Base-by-base conservation (phyloP, 2,113 vertebrate species). In the Gila orcuttii region DNA sequence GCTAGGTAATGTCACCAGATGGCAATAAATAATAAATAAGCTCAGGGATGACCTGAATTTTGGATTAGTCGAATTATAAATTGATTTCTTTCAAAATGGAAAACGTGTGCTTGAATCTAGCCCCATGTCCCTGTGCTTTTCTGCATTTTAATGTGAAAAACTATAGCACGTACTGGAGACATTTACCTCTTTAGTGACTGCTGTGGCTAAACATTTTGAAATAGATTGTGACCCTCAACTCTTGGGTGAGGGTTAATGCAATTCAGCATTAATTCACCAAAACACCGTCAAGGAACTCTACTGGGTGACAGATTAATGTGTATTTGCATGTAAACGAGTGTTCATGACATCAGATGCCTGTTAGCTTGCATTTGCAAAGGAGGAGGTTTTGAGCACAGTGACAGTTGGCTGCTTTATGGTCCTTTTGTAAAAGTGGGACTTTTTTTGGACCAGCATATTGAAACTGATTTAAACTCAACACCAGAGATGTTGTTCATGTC, bases 11-110 rank as follows among this genome's bases (percentile, higher is more conserved):
- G 55, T 39, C 36, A 33, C 21, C 31, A 60, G 55, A 60, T 79
- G 55, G 23, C 31, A 39, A 79, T 79, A n/a, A 60, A 60, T 60
- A 4, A 59, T 78, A 21, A 78, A 78, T 57, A 10, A 59, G 52
- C 31, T 57, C 52, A 79, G 28, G 52, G 75, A 59, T 59, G 76
- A 79, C 55, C 31, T 77, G 47, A 21, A 77, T 77, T 55, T 55
- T 33, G 28, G 0, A 33, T 55, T 33, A 9, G 28, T 52, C 17
- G 2, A 8, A 55, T 57, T 77, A 55, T 57, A 33, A 77, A 77
- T n/a, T 4, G 25, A 19, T 52, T 52, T 60, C 33, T 23, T 15
- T 36, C 12, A 0, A 59, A 79, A 79, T n/a, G 4, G 55, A n/a
- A 59, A 6, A 5, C 50, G 17, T 19, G 3, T 55, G 47, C 15